These are phyloP conservation scores for Coleophora deauratella DNA, from an alignment of 2,888 invertebrate species.

Conservation along the genomic window DNA sequence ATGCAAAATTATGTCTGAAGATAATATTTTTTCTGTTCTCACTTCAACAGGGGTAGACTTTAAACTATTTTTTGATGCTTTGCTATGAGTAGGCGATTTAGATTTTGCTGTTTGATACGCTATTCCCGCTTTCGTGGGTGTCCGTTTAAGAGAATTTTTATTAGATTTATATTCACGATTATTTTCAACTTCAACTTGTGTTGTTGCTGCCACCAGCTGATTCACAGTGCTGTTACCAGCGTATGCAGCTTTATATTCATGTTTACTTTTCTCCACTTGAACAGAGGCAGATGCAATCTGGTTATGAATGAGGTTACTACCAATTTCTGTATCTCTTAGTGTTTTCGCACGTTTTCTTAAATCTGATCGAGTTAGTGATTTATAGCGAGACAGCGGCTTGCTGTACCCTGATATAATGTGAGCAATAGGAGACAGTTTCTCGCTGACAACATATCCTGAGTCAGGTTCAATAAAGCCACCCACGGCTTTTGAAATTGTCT, in stretches of 20 bases:
- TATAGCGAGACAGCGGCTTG: slow-evolving; percentile 21
- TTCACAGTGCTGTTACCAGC: slow-evolving; percentile 1
- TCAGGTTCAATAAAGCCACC: slow-evolving; percentile 31
- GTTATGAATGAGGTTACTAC: slow-evolving; percentile 26
- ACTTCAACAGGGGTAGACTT: slow-evolving; percentile 10
- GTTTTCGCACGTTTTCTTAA: slow-evolving; percentile 3
- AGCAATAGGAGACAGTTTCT: slow-evolving; percentile 46
- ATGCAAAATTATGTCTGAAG: slow-evolving; percentile 51
- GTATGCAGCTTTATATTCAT: too few relatives aligned
- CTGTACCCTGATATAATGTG: slow-evolving; percentile 36
- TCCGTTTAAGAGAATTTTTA: too few relatives aligned
- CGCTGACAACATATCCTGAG: slow-evolving; percentile 25
- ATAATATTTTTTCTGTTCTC: slow-evolving; percentile 26
- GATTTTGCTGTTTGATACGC: too few relatives aligned
- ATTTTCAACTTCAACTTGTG: slow-evolving; percentile 2
- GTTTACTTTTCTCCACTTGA: slow-evolving; percentile 24
- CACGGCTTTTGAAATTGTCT: slow-evolving; percentile 46
- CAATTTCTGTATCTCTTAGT: slow-evolving; percentile 28
- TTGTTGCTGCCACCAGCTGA: too few relatives aligned
- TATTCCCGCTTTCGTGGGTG: too few relatives aligned
- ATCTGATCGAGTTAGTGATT: background rate
- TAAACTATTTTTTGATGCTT: slow-evolving; percentile 12
- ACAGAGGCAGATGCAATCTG: slow-evolving; percentile 25
- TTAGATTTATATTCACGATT: slow-evolving; percentile 1
- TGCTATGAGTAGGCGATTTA: slow-evolving; percentile 1